Base-by-base conservation (phyloP, 2,113 vertebrate species). In the Oxyruncus cristatus region DNA sequence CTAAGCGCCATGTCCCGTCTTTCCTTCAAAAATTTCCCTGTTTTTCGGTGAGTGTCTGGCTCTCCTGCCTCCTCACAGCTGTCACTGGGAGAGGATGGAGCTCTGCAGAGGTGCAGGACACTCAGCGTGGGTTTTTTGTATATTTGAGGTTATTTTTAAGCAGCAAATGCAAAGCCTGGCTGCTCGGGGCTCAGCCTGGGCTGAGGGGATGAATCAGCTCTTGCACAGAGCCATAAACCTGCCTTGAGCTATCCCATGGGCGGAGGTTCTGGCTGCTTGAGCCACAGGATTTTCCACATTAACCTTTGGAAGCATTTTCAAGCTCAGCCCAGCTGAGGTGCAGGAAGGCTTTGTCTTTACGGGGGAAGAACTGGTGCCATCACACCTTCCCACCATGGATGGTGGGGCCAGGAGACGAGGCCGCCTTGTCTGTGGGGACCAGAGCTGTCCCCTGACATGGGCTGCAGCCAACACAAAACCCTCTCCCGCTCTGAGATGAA, bases 21-120 rank as follows among this genome's bases (percentile, higher is more conserved):
- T n/a, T 16, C 35, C 49, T 56, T 47, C 10, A 33, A 11, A 37
- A 3, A n/a, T 58, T 47, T 61, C 18, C 10, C 23, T 53, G 62
- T 0, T 33, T 52, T 28, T 2, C 9, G 12, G 5, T 9, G 35
- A 4, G 5, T 5, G 5, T 8, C 12, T 44, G 52, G 8, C 39
- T 37, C 11, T 53, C 19, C 30, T 5, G 3, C 15, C 2, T 15
- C 42, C 47, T 30, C 6, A 3, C 11, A 6, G 23, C 20, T 32
- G 3, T 15, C 33, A 17, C 21, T 3, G 17, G n/a, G 30, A 46
- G 55, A 19, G 47, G 27, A 9, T 19, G n/a, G 21, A 62, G 28
- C 52, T 21, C 30, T 50, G 5, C 14, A 21, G 67, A 12, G 28
- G 4, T 15, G 11, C 8, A 8, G 27, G 30, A 18, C 2, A 0